Evolutionary conservation across 2,888 invertebrate species (phyloP), one percentile per base, ranked within the genome.

Genomic region (Drosophila borealis): DNA sequence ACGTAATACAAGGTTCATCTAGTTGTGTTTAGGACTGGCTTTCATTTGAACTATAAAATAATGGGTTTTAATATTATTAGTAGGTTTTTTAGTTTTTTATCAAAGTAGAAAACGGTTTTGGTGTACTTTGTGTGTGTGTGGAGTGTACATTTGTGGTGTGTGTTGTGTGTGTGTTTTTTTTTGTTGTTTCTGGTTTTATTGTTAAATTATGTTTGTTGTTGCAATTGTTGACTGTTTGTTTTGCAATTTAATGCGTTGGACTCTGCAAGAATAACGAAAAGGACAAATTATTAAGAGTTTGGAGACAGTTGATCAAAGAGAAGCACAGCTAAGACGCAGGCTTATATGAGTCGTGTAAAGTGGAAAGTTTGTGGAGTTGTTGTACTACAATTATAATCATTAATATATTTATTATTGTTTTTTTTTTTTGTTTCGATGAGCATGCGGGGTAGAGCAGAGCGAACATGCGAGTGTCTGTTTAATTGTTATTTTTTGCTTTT

Each of bases 21-120:
- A 63, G 71, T 70, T 70, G 48, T 66, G 65, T 77, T 70, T 79
- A 79, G 80, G 76, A 67, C 76, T 79, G 75, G 60, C 74, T 70
- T 73, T 74, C 78, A 64, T 59, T 78, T 70, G 62, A 54, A 75
- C 79, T 78, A 66, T 66, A 59, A 83, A 62, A 72, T 89, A 85
- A 75, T 70, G 69, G 70, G 75, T 87, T 78, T 75, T 78, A 66
- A 72, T 80, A 87, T 87, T 73, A 78, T 87, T 75, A 73, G 75
- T 89, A 75, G 61, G 44, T 80, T 65, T 68, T 70, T 70, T 69
- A 75, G 76, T 82, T 88, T 77, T 91, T 91, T 90, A 89, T 91
- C 88, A 91, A 91, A 90, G 88, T 91, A 90, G 90, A 89, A 90
- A 90, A 90, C 89, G 81, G 89, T 72, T 79, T 80, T 59, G 41